These are phyloP conservation scores for Emys orbicularis DNA, from an alignment of 2,797 vertebrate species.

Conservation along the genomic window DNA sequence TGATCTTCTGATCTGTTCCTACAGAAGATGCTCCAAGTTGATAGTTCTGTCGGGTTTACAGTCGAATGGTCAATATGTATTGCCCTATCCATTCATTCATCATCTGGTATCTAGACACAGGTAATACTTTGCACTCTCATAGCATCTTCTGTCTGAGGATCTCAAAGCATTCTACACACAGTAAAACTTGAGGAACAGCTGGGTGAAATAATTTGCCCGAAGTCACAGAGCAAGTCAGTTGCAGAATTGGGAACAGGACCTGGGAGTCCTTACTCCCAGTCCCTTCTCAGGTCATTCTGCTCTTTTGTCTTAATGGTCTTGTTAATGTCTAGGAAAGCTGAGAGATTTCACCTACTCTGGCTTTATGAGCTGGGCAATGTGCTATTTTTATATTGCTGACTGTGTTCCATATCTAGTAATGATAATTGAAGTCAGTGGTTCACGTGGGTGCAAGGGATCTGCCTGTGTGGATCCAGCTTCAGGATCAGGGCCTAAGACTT, in stretches of 20 bases:
- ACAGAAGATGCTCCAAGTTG: neutral
- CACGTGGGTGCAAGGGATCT: neutral
- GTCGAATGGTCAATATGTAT: accelerated
- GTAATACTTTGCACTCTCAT: neutral
- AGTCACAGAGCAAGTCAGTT: neutral
- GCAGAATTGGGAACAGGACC: neutral
- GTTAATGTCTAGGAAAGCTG: neutral
- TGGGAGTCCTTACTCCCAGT: neutral
- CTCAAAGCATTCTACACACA: accelerated
- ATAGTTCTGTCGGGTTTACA: neutral
- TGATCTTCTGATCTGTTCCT: neutral
- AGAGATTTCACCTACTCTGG: accelerated
- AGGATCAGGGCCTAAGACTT: neutral
- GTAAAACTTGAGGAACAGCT: accelerated
- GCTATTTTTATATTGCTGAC: neutral
- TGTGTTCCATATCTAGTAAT: neutral
- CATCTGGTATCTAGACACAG: neutral
- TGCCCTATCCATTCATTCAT: neutral
- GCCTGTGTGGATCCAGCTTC: neutral
- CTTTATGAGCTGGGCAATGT: neutral
- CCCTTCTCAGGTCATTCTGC: neutral
- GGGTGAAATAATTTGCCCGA: neutral
- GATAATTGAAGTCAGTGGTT: neutral
- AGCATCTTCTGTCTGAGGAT: neutral
- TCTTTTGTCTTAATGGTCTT: neutral